Conservation (phyloP, 1,140 invertebrate species). For the Trichonephila inaurata region DNA sequence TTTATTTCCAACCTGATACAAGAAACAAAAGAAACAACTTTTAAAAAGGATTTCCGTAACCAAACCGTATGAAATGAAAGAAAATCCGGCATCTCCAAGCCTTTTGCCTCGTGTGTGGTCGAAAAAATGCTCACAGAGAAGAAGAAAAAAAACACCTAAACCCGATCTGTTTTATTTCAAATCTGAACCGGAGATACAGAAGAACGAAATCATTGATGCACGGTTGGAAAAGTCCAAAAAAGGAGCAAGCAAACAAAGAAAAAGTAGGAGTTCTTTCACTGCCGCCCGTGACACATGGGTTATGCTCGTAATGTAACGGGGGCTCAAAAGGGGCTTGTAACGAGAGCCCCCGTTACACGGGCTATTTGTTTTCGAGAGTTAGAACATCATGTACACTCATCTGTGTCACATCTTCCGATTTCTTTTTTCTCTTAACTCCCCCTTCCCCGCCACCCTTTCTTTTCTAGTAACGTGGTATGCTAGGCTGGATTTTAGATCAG, state of each 20-base stretch:
- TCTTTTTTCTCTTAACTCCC: background rate
- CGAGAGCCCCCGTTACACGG: constrained; percentile 68
- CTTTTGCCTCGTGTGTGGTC: constrained; percentile 41
- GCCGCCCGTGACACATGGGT: constrained; percentile 56
- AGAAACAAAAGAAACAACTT: background rate
- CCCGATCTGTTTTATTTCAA: constrained; percentile 71
- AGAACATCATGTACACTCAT: constrained; percentile 73
- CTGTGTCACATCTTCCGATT: constrained; percentile 64
- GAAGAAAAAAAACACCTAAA: constrained; percentile 31
- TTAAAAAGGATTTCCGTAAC: background rate
- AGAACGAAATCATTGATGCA: constrained; percentile 70
- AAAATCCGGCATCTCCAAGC: background rate
- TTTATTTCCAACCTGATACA: background rate
- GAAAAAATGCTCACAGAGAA: background rate
- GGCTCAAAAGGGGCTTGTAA: constrained; percentile 60
- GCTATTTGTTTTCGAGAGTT: constrained; percentile 70
- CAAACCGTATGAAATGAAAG: constrained; percentile 4
- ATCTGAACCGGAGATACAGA: constrained; percentile 40
- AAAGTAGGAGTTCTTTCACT: constrained; percentile 28
- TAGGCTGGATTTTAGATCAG: constrained; percentile 57
- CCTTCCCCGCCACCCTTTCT: background rate
- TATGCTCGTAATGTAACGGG: constrained; percentile 63
- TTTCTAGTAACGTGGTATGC: constrained; percentile 1
- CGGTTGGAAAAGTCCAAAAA: constrained; percentile 20
- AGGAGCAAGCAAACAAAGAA: background rate